Percentiles rank a stretch among this genome's conserved stretches.
phyloP scores from a whole-genome alignment of 2,113 vertebrate species.

The Motacilla alba region DNA sequence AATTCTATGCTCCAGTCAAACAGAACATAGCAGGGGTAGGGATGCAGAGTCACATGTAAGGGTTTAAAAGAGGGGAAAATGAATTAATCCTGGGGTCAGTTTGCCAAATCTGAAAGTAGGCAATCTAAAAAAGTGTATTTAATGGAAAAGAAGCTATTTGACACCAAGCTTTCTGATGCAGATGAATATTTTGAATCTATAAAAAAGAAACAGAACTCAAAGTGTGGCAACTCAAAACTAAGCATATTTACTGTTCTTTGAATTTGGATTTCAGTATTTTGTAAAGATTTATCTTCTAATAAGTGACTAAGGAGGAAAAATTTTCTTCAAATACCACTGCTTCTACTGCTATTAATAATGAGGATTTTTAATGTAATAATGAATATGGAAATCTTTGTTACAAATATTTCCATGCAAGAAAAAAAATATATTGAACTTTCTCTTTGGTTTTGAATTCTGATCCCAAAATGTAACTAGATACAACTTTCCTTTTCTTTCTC shows the following conservation, averaged over 20 bases:
- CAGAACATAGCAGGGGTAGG: background rate
- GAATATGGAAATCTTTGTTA: background rate
- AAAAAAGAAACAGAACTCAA: background rate
- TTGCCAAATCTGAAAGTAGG: background rate
- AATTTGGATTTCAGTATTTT: background rate
- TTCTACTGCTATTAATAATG: background rate
- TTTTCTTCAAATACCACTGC: background rate
- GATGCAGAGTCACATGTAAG: background rate
- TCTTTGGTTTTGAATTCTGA: background rate
- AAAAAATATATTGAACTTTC: background rate
- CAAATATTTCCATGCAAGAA: background rate
- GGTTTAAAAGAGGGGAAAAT: background rate
- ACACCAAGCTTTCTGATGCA: background rate
- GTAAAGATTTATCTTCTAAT: background rate
- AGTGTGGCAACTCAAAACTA: background rate
- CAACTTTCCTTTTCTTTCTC: background rate
- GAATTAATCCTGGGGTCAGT: background rate
- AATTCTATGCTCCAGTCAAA: background rate
- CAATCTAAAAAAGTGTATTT: background rate
- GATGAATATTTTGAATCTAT: background rate
- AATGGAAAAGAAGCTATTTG: background rate
- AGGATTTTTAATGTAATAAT: background rate
- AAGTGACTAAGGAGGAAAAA: background rate
- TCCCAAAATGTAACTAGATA: background rate
- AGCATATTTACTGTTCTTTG: background rate